These are phyloP conservation scores for Manis pentadactyla DNA, from an alignment of 2,797 vertebrate species.

Conservation along the genomic window DNA sequence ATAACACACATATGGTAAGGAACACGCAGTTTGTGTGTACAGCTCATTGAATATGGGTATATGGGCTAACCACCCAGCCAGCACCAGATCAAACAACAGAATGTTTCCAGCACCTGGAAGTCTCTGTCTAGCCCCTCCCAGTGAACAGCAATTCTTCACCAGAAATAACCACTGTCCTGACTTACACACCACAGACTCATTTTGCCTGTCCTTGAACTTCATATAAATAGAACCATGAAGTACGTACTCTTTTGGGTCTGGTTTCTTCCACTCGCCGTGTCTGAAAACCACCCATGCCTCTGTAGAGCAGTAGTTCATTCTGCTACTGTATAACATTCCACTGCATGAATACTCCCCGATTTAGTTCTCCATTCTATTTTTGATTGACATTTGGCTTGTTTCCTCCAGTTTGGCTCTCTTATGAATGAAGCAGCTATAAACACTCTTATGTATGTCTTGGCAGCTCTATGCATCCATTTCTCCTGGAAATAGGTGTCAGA, in stretches of 20 bases:
- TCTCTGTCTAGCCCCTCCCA: not conserved
- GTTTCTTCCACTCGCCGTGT: not conserved
- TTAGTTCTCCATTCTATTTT: not conserved
- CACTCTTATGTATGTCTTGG: fast-evolving
- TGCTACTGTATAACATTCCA: not conserved
- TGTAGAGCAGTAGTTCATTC: fast-evolving
- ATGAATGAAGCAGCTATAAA: not conserved
- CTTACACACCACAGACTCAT: fast-evolving
- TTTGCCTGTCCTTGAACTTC: not conserved
- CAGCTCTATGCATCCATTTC: not conserved
- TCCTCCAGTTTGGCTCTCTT: not conserved
- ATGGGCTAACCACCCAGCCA: not conserved
- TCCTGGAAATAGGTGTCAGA: not conserved
- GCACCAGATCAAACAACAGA: not conserved
- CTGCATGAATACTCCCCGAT: not conserved
- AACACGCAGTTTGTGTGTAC: not conserved
- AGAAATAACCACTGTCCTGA: not conserved
- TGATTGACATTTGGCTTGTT: not conserved
- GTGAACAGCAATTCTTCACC: not conserved
- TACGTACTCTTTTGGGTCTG: not conserved
- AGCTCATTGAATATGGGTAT: not conserved
- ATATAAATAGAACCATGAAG: not conserved
- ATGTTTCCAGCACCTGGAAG: not conserved
- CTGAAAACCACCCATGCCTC: not conserved
- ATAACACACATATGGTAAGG: not conserved